Evolutionary conservation across 2,888 invertebrate species (phyloP), one percentile per base, ranked within the genome.

Genomic region (Caenorhabditis sp.): DNA sequence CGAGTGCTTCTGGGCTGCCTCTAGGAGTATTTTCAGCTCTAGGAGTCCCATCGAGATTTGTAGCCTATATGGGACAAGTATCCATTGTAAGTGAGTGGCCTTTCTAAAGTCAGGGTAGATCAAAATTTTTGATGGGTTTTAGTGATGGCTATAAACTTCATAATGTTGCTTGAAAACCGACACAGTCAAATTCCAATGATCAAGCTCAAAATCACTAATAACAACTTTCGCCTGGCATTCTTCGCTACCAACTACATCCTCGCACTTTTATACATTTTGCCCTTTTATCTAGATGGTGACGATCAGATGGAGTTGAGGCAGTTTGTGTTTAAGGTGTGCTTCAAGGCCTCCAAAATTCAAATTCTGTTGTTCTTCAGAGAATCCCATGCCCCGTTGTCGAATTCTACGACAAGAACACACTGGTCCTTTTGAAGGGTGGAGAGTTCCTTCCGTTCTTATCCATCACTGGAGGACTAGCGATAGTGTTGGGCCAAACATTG

Each of bases 21-120:
- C 4, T 51, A 12, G 61, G 61, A 19, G 1, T 51, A 1, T 51
- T 73, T n/a, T 24, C 35, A 1, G 51, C 51, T 1, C 10, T 47
- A 8, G 44, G 44, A 0, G 28, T 66, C 8, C n/a, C 35, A 5
- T 16, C 69, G 4, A 81, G 63, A 54, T 69, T 51, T 56, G 41
- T 61, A 12, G 14, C 75, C 0, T 81, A 81, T 31, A 56, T 31
- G 19, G 74, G 69, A 26, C 81, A 81, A 19, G 63, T 75, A 3
- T 81, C 81, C 10, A 35, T 72, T 1, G 51, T 54, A 0, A 74
- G 82, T 82, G 49, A 47, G 76, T 76, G 1, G 2, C 4, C 19
- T 5, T 49, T 12, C 38, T 38, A 12, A 38, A 38, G 2, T 12
- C 5, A 35, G 31, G 38, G 38, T 2, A 12, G 2, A 38, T 10